These are phyloP conservation scores for Spea bombifrons DNA, from an alignment of 2,113 vertebrate genomes.

Conservation along the genomic window DNA sequence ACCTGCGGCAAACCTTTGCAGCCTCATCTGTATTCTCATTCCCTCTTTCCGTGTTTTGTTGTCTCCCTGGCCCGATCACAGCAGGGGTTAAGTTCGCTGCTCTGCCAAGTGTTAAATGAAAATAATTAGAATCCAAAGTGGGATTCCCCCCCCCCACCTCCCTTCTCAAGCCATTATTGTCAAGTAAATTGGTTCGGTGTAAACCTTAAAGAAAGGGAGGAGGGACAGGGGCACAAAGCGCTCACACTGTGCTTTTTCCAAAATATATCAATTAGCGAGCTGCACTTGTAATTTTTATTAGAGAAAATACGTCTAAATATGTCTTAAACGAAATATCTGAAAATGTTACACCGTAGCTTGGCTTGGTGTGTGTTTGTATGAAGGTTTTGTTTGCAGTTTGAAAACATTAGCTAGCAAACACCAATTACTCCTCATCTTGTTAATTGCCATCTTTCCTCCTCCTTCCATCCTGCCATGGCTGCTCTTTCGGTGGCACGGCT, in stretches of 20 bases:
- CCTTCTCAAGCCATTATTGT: slow-evolving; percentile 41
- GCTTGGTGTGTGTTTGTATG: slow-evolving; percentile 35
- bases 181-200: slow-evolving; percentile 33
- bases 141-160: slow-evolving; percentile 28
- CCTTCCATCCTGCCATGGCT: slow-evolving; percentile 39
- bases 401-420: slow-evolving; percentile 48
- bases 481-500: slow-evolving; percentile 19
- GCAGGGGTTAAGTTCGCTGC: slow-evolving; percentile 43
- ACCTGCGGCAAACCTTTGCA: background rate
- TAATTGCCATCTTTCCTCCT: slow-evolving; percentile 45
- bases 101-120: slow-evolving; percentile 48
- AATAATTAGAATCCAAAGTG: slow-evolving; percentile 47
- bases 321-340: background rate
- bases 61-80: slow-evolving; percentile 26
- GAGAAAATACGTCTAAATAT: slow-evolving; percentile 9
- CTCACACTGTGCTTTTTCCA: slow-evolving; percentile 20
- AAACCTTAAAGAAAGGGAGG: slow-evolving; percentile 34
- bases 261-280: slow-evolving; percentile 45
- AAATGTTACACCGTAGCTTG: slow-evolving; percentile 5
- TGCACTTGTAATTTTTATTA: background rate
- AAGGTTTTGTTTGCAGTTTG: slow-evolving; percentile 46
- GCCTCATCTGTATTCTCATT: background rate
- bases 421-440: slow-evolving; percentile 49
- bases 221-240: slow-evolving; percentile 25
- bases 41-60: slow-evolving; percentile 28